A percentile compares a stretch with the other conserved stretches of the same genome.
Conservation (phyloP, 2,888 invertebrate species). For the Cheilosia grossa region DNA sequence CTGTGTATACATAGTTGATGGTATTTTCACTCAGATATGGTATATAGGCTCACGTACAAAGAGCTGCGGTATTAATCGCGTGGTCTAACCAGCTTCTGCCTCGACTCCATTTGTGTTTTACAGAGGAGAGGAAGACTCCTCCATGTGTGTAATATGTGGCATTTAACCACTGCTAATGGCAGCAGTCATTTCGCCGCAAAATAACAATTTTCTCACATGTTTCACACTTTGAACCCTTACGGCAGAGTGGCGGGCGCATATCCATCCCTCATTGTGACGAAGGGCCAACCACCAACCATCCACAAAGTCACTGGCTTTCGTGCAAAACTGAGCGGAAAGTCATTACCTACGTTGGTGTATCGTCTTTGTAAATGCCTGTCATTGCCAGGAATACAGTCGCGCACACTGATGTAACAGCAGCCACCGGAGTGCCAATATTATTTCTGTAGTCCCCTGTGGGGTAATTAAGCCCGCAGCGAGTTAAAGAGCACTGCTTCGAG, state of each 20-base stretch:
- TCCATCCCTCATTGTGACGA: constrained; percentile 28
- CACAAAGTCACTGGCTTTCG: neutral
- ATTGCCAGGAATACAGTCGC: constrained; percentile 43
- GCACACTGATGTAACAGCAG: constrained; percentile 5
- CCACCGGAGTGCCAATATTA: constrained; percentile 49
- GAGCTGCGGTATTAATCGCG: constrained; percentile 32
- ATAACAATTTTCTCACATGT: constrained; percentile 68
- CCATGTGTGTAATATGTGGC: constrained; percentile 56
- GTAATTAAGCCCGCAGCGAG: constrained; percentile 62
- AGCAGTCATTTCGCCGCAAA: constrained; percentile 69
- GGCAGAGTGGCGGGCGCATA: neutral
- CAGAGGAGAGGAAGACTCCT: neutral
- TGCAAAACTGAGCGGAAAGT: constrained; percentile 41
- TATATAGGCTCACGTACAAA: neutral
- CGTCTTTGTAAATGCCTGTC: constrained; percentile 55
- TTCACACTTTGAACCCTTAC: constrained; percentile 49
- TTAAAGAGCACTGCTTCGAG: constrained; percentile 41
- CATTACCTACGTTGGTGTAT: constrained; percentile 37
- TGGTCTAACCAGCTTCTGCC: constrained; percentile 23
- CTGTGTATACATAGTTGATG: constrained; percentile 31
- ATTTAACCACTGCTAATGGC: constrained; percentile 68
- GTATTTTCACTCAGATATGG: constrained; percentile 6
- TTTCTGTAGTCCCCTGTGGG: constrained; percentile 46
- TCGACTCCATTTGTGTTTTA: constrained; percentile 9
- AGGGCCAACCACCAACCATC: neutral